Percentiles rank a stretch among this genome's conserved stretches.
phyloP scores from a whole-genome alignment of 2,888 invertebrate species.

The Dasysyrphus tricinctus region DNA sequence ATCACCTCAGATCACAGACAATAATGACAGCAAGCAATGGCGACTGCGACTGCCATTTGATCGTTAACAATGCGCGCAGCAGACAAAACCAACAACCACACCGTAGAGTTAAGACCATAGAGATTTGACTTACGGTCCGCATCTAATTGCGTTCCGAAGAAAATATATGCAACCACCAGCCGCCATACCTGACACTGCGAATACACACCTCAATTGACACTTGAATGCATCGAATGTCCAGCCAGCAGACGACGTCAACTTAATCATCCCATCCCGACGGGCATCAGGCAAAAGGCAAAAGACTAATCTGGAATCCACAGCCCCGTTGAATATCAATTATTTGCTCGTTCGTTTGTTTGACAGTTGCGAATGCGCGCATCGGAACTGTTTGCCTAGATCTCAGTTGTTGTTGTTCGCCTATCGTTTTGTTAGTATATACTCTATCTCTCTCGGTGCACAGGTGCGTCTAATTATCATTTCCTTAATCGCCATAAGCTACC shows the following conservation, averaged over 20 bases:
- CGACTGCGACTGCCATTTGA: conserved; percentile 42
- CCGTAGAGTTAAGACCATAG: conserved; percentile 14
- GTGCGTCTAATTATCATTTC: conserved; percentile 75
- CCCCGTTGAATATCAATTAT: conserved; percentile 73
- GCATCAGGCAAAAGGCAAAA: not conserved
- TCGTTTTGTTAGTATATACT: conserved; percentile 12
- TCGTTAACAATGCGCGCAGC: conserved; percentile 26
- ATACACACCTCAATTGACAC: conserved; percentile 74
- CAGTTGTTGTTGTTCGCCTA: not conserved
- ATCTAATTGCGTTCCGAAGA: conserved; percentile 63
- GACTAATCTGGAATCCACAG: conserved; percentile 28
- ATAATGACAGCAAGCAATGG: conserved; percentile 38
- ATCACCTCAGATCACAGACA: conserved; percentile 46
- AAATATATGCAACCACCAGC: conserved; percentile 55
- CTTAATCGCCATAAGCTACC: conserved; percentile 75
- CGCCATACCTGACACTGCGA: conserved; percentile 59
- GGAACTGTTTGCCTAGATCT: conserved; percentile 59
- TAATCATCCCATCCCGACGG: conserved; percentile 62
- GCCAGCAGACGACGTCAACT: conserved; percentile 51
- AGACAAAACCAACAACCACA: not conserved
- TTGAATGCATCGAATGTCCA: conserved; percentile 65
- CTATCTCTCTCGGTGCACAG: conserved; percentile 43
- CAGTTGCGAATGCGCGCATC: conserved; percentile 68
- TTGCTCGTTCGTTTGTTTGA: conserved; percentile 64
- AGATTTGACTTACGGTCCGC: conserved; percentile 68